A percentile compares a stretch with the other conserved stretches of the same genome.
phyloP scores from a whole-genome alignment of 2,888 invertebrate species.

The Synanthedon formicaeformis region DNA sequence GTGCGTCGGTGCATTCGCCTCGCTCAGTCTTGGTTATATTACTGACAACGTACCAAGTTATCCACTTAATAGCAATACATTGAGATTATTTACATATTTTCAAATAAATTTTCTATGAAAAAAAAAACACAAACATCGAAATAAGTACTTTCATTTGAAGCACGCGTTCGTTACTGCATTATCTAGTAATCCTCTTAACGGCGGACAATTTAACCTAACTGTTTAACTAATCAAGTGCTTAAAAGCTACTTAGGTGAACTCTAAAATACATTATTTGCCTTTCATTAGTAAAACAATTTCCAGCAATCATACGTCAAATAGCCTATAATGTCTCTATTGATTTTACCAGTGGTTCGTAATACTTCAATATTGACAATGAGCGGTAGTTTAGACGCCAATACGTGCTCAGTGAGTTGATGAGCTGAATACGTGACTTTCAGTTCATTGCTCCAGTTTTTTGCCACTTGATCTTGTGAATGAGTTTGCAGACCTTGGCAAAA shows the following conservation, averaged over 20 bases:
- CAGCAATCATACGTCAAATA: conserved; percentile 46
- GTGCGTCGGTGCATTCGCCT: conserved; percentile 37
- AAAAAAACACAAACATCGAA: neutral
- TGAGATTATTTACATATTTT: conserved; percentile 5
- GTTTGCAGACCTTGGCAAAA: conserved; percentile 47
- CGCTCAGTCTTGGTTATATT: conserved; percentile 32
- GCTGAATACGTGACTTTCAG: conserved; percentile 58
- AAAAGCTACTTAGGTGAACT: neutral
- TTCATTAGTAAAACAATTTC: conserved; percentile 46
- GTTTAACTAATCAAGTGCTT: neutral
- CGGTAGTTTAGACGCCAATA: conserved; percentile 65
- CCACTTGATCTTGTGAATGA: conserved; percentile 62
- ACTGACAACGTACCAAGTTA: conserved; percentile 36
- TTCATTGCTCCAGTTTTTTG: conserved; percentile 68
- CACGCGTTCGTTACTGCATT: too few relatives aligned
- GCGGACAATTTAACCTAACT: neutral
- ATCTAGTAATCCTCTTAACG: too few relatives aligned
- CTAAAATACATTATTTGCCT: conserved; percentile 21
- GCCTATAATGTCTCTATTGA: conserved; percentile 58
- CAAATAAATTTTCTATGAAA: neutral
- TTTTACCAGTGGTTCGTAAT: conserved; percentile 54
- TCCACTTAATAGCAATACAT: conserved; percentile 36
- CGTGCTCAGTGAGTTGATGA: conserved; percentile 59
- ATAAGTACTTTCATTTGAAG: neutral
- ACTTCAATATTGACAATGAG: conserved; percentile 67